A percentile compares a stretch with the other conserved stretches of the same genome.
Evolutionary conservation across 2,113 vertebrate genomes (phyloP).

Genomic region (Pleuronectes platessa): DNA sequence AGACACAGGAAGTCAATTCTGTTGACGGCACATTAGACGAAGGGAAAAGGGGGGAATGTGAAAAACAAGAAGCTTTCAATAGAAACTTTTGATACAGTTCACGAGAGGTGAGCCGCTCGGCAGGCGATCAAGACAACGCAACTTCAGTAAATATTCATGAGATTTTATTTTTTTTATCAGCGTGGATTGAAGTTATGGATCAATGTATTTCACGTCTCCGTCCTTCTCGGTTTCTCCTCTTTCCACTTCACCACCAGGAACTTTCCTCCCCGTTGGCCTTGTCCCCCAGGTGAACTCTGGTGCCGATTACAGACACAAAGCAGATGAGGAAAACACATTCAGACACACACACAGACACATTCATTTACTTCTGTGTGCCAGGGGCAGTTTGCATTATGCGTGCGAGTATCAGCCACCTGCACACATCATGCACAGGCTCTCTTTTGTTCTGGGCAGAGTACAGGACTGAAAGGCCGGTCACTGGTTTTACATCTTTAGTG

Average conservation of each 20-base stretch:
- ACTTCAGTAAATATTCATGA: slow-evolving; percentile 36
- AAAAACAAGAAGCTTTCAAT: slow-evolving; percentile 1
- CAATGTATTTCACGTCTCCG: not conserved
- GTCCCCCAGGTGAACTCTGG: slow-evolving; percentile 51
- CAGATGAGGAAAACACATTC: slow-evolving; percentile 32
- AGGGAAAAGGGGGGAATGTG: not conserved
- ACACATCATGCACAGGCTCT: slow-evolving; percentile 13
- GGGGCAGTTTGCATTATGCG: slow-evolving; percentile 34
- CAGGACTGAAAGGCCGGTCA: slow-evolving; percentile 2
- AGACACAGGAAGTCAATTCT: slow-evolving; percentile 12
- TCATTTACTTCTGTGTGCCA: slow-evolving; percentile 11
- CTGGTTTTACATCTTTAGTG: not conserved
- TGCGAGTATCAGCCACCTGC: slow-evolving; percentile 38
- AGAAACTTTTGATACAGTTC: slow-evolving; percentile 20
- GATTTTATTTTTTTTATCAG: slow-evolving; percentile 25
- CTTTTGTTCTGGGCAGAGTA: slow-evolving; percentile 1
- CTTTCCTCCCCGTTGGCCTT: not conserved
- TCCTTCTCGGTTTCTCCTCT: slow-evolving; percentile 1
- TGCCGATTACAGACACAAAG: slow-evolving; percentile 24
- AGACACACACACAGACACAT: slow-evolving; percentile 11
- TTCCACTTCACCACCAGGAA: not conserved
- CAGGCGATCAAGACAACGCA: slow-evolving; percentile 13
- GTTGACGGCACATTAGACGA: slow-evolving; percentile 3
- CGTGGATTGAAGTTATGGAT: slow-evolving; percentile 32
- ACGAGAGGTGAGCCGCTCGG: slow-evolving; percentile 19